Conservation (phyloP, 2,113 vertebrate genomes). For the Caretta caretta region DNA sequence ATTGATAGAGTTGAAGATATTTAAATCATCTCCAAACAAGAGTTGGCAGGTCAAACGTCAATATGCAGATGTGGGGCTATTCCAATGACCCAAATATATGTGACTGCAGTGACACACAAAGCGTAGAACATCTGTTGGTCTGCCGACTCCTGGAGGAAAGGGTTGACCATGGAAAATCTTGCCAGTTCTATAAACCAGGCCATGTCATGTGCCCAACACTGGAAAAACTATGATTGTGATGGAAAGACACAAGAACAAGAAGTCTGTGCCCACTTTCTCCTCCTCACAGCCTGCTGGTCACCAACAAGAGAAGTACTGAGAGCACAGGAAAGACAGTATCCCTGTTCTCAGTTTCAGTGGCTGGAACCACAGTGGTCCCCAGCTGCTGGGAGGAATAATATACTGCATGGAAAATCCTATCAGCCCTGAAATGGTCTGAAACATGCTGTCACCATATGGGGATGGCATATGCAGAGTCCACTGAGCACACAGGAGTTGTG, state of each 20-base stretch:
- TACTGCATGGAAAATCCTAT: background rate
- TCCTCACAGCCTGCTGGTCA: background rate
- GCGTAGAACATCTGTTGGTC: too few species aligned
- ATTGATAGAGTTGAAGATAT: too few species aligned
- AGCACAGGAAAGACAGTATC: background rate
- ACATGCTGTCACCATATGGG: background rate
- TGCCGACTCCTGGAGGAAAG: too few species aligned
- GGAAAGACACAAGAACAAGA: background rate
- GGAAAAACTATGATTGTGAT: too few species aligned
- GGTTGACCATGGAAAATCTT: too few species aligned
- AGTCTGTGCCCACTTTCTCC: background rate
- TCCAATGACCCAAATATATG: too few species aligned
- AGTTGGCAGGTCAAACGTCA: too few species aligned
- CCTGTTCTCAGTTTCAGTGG: background rate
- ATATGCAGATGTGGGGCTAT: too few species aligned
- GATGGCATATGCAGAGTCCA: background rate
- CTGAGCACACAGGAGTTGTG: fast-evolving
- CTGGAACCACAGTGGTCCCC: background rate
- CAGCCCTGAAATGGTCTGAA: background rate
- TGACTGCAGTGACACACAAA: too few species aligned
- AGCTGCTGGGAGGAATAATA: background rate
- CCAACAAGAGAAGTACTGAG: background rate
- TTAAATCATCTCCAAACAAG: too few species aligned
- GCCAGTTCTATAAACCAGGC: too few species aligned
- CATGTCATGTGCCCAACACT: too few species aligned